Conservation (phyloP, 2,888 invertebrate species). For the Hofmannophila pseudospretella region DNA sequence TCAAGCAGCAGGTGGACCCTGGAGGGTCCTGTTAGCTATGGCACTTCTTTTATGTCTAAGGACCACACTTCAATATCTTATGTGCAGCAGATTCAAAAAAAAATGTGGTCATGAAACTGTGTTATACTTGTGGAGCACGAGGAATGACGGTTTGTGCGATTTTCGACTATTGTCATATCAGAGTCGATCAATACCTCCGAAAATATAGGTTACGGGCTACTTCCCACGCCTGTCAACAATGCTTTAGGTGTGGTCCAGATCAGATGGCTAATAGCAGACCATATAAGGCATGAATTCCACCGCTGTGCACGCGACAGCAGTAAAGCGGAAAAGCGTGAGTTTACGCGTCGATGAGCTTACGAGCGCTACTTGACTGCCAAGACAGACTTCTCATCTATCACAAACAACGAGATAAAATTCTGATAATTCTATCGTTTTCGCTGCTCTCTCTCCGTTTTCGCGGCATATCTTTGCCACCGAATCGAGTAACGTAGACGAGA, state of each 20-base stretch:
- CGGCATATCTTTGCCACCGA: no score
- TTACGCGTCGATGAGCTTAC: slow-evolving; percentile 31
- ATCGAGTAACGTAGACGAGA: no score
- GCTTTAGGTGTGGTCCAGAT: slow-evolving; percentile 5
- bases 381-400: not conserved
- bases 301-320: slow-evolving; percentile 27
- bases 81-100: no score
- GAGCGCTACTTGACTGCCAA: slow-evolving; percentile 2
- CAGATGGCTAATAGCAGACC: slow-evolving; percentile 31
- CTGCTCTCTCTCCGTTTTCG: not conserved
- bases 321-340: slow-evolving; percentile 43
- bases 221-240: slow-evolving; percentile 43
- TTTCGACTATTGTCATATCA: no score
- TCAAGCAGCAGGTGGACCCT: no score
- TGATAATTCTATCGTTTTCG: slow-evolving; percentile 35
- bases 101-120: no score
- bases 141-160: no score
- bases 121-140: no score
- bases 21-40: no score
- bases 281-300: slow-evolving; percentile 63
- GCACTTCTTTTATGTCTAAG: no score
- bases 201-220: slow-evolving; percentile 45
- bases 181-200: slow-evolving; percentile 15
- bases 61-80: no score
- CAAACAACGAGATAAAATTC: slow-evolving; percentile 11